Evolutionary conservation across 35 echinoderm and acorn worm genomes (phyloP).

Genomic region (Strongylocentrotus purpuratus): DNA sequence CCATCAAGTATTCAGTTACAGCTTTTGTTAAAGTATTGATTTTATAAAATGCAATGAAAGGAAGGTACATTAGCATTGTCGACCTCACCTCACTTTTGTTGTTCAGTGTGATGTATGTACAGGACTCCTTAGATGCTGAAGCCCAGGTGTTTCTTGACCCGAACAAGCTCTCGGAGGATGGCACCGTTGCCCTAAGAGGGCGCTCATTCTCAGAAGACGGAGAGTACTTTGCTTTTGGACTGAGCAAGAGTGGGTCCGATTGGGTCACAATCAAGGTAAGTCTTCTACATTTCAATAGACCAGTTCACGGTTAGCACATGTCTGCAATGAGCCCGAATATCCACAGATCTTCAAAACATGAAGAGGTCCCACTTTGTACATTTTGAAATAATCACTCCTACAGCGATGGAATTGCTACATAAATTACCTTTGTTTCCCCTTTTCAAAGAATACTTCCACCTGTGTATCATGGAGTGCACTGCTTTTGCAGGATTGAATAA

Average conservation of each 20-base stretch:
- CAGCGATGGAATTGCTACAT: too few relatives aligned
- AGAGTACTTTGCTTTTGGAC: constrained; percentile 84
- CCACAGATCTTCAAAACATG: too few relatives aligned
- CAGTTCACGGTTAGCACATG: too few relatives aligned
- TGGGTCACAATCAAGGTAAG: constrained; percentile 97
- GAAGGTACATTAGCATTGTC: not conserved
- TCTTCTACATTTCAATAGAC: too few relatives aligned
- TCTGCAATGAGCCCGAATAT: too few relatives aligned
- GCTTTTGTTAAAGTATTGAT: not conserved
- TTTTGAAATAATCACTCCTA: too few relatives aligned
- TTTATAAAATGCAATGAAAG: not conserved
- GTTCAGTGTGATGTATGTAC: constrained; percentile 94
- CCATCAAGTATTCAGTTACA: too few relatives aligned
- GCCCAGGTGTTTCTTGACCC: constrained; percentile 88
- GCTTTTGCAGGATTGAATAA: too few relatives aligned
- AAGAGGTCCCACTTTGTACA: too few relatives aligned
- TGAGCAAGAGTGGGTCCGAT: constrained; percentile 89
- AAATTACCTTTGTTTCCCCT: too few relatives aligned
- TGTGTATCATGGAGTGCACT: too few relatives aligned
- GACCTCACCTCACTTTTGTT: not conserved
- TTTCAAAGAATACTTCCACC: too few relatives aligned
- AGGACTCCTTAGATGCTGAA: constrained; percentile 84
- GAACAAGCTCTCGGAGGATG: constrained; percentile 89
- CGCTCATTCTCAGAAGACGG: constrained; percentile 82
- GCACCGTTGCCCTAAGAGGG: constrained; percentile 80